Base-by-base conservation (phyloP, 2,113 vertebrate genomes). In the Plestiodon gilberti region DNA sequence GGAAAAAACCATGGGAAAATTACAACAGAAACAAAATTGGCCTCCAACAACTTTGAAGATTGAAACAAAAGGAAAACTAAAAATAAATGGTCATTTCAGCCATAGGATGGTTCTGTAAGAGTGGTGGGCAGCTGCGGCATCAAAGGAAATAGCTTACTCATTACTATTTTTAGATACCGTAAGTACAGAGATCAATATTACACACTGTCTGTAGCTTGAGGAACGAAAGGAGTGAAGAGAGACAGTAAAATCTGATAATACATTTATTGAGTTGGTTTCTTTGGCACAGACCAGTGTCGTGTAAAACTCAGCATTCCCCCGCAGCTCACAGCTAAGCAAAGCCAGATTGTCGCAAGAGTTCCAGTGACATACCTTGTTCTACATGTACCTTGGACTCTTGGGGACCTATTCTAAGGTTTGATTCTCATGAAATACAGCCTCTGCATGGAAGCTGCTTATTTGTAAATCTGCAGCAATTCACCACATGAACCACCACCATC, bases 111-210 rank as follows among this genome's bases (percentile, higher is more conserved):
- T 14, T 81, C 28, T 87, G 69, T 15, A 88, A 76, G 40, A 71
- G 78, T 65, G 38, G 52, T 57, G 55, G 85, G 22, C 25, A 64
- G 10, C 70, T 74, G 11, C 85, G 38, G 4, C 89, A 43, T 69
- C 69, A 82, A 82, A 14, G 38, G 2, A 82, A 52, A 76, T 33
- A 78, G 38, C 64, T 89, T 86, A 87, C 35, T 13, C 28, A 0
- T 33, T 87, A 55, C 38, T 87, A 84, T 88, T 91, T 91, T 90
- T 81, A 86, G 87, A 70, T 84, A 1, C 40, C 78, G 1, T 61
- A 81, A 88, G 25, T 90, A 84, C 33, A 89, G 57, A 35, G 18
- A 89, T 93, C 73, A 84, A 82, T 89, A 89, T 90, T 85, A 90
- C 28, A 48, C 43, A 40, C 8, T 84, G 40, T 64, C 76, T 89